These are phyloP conservation scores for Hydrocynus forskahlii DNA, from an alignment of 2,797 vertebrate species.

Conservation along the genomic window DNA sequence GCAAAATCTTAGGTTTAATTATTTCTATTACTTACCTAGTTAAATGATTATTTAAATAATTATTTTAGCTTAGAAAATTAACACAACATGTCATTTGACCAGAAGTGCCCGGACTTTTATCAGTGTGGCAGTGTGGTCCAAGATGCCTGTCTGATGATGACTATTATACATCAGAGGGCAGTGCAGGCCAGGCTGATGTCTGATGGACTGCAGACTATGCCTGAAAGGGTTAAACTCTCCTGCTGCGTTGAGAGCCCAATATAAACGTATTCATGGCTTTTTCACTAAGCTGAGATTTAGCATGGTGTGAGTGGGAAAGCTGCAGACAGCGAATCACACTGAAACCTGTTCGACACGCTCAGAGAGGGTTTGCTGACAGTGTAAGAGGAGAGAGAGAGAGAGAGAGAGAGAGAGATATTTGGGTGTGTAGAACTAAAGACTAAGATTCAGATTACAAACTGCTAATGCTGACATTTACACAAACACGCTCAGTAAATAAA, in stretches of 20 bases:
- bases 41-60: too few relatives aligned
- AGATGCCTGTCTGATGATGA: neutral
- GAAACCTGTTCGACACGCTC: conserved; percentile 60
- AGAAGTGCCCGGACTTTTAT: too few relatives aligned
- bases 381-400: conserved; percentile 14
- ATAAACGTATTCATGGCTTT: neutral
- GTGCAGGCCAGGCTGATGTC: neutral
- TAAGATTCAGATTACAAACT: neutral
- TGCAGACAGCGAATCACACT: conserved; percentile 15
- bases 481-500: too few relatives aligned
- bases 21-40: too few relatives aligned
- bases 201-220: neutral
- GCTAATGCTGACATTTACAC: neutral
- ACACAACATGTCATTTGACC: too few relatives aligned
- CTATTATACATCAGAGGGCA: neutral
- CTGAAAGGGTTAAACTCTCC: conserved; percentile 13
- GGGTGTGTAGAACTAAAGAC: conserved; percentile 28
- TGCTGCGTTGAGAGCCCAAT: neutral
- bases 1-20: too few relatives aligned
- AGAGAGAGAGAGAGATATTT: conserved; percentile 15
- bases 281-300: conserved; percentile 34
- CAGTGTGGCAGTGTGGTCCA: neutral
- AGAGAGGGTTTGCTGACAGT: conserved; percentile 40
- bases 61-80: too few relatives aligned
- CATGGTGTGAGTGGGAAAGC: conserved; percentile 3